Conservation (phyloP, 2,888 invertebrate species). For the Nipponacmea schrenckii region DNA sequence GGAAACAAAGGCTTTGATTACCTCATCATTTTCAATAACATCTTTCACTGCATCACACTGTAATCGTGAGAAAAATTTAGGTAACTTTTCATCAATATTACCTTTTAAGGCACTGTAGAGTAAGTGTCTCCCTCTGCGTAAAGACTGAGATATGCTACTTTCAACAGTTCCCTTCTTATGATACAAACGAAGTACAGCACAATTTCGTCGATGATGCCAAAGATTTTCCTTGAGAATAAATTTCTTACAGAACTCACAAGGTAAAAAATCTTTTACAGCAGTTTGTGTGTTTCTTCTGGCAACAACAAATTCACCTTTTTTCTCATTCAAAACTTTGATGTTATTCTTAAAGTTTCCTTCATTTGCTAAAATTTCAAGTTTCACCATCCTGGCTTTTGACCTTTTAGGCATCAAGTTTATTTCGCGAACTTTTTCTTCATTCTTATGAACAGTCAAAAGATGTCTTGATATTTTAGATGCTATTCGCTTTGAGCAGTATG, state of each 20-base stretch:
- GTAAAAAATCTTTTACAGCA: not conserved
- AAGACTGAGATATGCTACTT: not conserved
- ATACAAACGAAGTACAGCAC: not conserved
- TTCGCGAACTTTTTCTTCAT: not conserved
- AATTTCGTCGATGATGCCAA: not conserved
- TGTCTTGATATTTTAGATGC: not conserved
- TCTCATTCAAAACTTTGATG: not conserved
- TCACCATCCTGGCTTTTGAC: not conserved
- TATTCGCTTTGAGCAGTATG: not conserved
- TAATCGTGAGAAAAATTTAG: not conserved
- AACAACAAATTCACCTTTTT: not conserved
- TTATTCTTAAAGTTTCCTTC: not conserved
- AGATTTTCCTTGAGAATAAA: not conserved
- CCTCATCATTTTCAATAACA: not conserved
- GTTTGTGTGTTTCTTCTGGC: not conserved
- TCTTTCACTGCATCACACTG: conserved; percentile 1
- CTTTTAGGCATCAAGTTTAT: not conserved
- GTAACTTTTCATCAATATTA: not conserved
- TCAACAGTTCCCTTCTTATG: not conserved
- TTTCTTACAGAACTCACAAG: not conserved
- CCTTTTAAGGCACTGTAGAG: not conserved
- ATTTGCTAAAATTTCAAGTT: not conserved
- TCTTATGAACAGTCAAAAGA: not conserved
- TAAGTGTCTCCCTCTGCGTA: not conserved
- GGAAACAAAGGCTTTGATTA: not conserved